Evolutionary conservation across 2,113 vertebrate genomes (phyloP).

Genomic region (Cebidichthys violaceus): DNA sequence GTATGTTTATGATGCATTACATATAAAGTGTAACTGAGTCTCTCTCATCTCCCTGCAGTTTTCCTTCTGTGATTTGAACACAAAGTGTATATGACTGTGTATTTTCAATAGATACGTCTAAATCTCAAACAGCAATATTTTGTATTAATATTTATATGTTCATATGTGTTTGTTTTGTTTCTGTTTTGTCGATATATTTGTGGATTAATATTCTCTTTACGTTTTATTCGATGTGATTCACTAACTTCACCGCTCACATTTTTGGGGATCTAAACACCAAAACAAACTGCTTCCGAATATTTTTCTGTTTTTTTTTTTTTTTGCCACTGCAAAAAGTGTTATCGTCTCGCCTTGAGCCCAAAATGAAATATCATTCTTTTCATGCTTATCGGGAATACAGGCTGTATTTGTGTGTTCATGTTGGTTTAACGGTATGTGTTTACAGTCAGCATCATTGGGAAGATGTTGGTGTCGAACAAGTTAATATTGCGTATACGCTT

Average conservation of each 20-base stretch:
- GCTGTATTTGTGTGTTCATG: background rate
- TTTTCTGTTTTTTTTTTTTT: background rate
- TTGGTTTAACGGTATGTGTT: slow-evolving; percentile 42
- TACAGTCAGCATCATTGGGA: slow-evolving; percentile 12
- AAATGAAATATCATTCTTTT: background rate
- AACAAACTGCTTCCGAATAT: background rate
- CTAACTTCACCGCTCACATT: slow-evolving; percentile 23
- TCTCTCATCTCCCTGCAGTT: slow-evolving; percentile 40
- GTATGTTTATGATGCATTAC: background rate
- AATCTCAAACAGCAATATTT: slow-evolving; percentile 68
- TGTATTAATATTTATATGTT: slow-evolving; percentile 79
- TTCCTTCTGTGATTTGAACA: slow-evolving; percentile 56
- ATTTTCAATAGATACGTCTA: slow-evolving; percentile 69
- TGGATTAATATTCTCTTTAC: slow-evolving; percentile 40
- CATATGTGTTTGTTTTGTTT: slow-evolving; percentile 53
- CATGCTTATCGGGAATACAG: slow-evolving; percentile 9
- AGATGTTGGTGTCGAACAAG: slow-evolving; percentile 28
- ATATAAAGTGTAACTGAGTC: background rate
- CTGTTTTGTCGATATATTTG: slow-evolving; percentile 56
- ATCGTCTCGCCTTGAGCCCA: background rate
- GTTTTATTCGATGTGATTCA: slow-evolving; percentile 35
- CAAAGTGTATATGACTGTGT: slow-evolving; percentile 68
- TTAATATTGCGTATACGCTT: background rate
- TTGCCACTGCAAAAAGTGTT: slow-evolving; percentile 5
- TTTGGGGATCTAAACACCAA: slow-evolving; percentile 25